A percentile compares a stretch with the other conserved stretches of the same genome.
phyloP scores from a whole-genome alignment of 2,888 invertebrate species.

The Therioaphis trifolii region DNA sequence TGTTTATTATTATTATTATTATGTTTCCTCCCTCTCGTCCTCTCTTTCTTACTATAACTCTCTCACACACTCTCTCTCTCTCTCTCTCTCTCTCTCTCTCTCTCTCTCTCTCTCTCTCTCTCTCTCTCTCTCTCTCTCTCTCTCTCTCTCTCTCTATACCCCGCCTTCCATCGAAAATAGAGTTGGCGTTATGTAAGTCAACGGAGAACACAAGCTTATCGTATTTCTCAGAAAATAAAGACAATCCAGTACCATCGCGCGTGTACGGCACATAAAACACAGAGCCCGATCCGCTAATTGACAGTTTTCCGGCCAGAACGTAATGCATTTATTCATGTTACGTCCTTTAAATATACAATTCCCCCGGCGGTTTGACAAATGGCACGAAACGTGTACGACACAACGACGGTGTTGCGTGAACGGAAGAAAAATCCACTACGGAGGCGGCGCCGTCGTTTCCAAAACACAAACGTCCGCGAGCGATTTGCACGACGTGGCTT shows the following conservation, averaged over 20 bases:
- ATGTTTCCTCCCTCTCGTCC: not conserved
- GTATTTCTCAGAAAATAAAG: constrained; percentile 5
- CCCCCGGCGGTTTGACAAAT: constrained; percentile 39
- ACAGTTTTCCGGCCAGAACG: constrained; percentile 38
- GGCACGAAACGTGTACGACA: not conserved
- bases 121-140: too few species aligned
- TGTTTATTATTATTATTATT: not conserved
- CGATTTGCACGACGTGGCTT: too few species aligned
- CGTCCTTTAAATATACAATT: constrained; percentile 40
- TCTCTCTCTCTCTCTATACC: too few species aligned
- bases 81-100: too few species aligned
- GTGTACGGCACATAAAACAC: constrained; percentile 6
- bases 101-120: too few species aligned
- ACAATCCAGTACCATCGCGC: too few species aligned
- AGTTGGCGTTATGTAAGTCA: constrained; percentile 8
- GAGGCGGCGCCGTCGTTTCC: too few species aligned
- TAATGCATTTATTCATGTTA: constrained; percentile 51
- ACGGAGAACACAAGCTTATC: constrained; percentile 1
- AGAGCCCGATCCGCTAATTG: constrained; percentile 32
- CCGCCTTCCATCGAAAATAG: not conserved
- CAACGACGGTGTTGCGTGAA: not conserved
- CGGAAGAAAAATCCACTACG: not conserved
- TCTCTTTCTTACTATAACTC: too few species aligned
- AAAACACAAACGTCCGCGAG: too few species aligned
- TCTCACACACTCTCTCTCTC: too few species aligned